Percentiles rank a stretch among this genome's conserved stretches.
phyloP scores from a whole-genome alignment of 2,113 vertebrate genomes.

The Macroglossus sobrinus region DNA sequence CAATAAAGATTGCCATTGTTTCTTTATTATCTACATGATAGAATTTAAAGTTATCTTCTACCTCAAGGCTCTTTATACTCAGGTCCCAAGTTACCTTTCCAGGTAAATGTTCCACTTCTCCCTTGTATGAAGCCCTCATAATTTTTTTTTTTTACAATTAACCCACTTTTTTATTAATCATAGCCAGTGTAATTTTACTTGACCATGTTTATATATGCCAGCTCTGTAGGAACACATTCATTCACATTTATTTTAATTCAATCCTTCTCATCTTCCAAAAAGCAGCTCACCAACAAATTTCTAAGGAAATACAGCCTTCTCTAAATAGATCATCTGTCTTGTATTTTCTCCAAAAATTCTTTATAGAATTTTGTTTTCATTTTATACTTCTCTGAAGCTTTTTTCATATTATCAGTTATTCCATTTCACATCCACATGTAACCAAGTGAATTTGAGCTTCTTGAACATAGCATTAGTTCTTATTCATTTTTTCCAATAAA shows the following conservation, averaged over 20 bases:
- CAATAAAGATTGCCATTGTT: neutral
- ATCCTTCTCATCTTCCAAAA: neutral
- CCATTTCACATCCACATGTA: neutral
- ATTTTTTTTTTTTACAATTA: neutral
- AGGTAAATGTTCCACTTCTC: neutral
- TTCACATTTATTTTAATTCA: neutral
- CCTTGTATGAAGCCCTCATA: neutral
- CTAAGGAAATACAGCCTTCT: neutral
- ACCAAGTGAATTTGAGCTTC: neutral
- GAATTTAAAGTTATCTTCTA: neutral
- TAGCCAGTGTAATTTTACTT: neutral
- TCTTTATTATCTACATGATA: neutral
- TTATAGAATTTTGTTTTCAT: neutral
- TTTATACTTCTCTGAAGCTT: neutral
- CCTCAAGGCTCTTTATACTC: neutral
- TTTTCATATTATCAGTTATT: neutral
- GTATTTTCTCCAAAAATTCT: neutral
- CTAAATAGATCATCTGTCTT: neutral
- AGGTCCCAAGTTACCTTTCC: neutral
- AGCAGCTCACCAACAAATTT: neutral
- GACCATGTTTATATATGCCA: neutral
- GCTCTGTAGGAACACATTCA: neutral
- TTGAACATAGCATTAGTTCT: neutral
- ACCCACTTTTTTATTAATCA: neutral
- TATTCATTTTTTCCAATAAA: neutral